Evolutionary conservation across 2,797 vertebrate genomes (phyloP).

Genomic region (Gymnothorax javanicus): DNA sequence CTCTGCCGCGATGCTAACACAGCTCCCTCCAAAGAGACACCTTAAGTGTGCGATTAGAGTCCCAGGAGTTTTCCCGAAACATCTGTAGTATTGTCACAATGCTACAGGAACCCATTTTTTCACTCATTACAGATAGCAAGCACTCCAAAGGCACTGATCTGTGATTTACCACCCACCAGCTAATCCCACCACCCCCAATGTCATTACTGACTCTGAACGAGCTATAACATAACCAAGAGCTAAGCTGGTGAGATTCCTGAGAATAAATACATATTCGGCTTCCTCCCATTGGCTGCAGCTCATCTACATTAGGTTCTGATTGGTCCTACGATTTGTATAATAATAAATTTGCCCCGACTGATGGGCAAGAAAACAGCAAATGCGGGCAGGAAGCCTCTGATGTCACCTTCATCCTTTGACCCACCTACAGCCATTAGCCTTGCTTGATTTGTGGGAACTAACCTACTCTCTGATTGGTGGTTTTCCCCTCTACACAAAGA

Average conservation of each 20-base stretch:
- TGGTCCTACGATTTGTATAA: no score
- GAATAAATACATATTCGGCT: no score
- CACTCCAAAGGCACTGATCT: not conserved
- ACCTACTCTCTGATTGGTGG: no score
- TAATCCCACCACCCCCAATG: not conserved
- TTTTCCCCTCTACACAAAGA: no score
- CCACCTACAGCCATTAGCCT: not conserved
- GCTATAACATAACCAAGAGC: not conserved
- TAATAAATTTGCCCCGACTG: no score
- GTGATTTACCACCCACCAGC: not conserved
- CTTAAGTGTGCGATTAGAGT: constrained; percentile 20
- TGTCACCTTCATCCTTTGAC: no score
- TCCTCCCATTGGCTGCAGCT: no score
- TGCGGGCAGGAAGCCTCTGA: no score
- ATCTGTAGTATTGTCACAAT: not conserved
- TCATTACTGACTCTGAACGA: not conserved
- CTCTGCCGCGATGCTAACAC: constrained; percentile 37
- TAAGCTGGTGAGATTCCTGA: no score
- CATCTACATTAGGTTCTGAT: no score
- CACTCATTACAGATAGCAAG: not conserved
- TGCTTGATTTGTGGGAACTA: no score
- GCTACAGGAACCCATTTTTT: not conserved
- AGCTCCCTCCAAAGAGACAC: constrained; percentile 42
- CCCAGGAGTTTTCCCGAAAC: not conserved
- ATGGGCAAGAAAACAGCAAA: no score